Percentiles rank a stretch among this genome's conserved stretches.
phyloP scores from a whole-genome alignment of 2,888 invertebrate species.

The Lysandra bellargus region DNA sequence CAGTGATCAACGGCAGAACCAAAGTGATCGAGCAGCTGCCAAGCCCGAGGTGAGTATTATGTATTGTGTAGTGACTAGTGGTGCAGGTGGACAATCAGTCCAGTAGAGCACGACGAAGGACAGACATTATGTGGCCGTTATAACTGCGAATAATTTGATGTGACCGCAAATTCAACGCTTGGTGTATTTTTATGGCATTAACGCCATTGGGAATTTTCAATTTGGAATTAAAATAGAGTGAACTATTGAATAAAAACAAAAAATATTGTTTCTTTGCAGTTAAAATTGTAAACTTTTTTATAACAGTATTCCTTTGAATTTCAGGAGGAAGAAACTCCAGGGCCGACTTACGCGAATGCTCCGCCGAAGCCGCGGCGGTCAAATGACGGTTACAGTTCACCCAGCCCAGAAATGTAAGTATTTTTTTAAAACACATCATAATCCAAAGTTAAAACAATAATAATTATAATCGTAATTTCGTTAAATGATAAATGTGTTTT shows the following conservation, averaged over 20 bases:
- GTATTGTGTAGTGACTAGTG: slow-evolving; percentile 51
- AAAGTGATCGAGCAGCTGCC: slow-evolving; percentile 62
- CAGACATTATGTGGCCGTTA: slow-evolving; percentile 61
- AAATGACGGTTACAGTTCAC: slow-evolving; percentile 88
- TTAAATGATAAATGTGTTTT: too few relatives aligned
- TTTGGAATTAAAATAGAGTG: not conserved
- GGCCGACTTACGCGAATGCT: slow-evolving; percentile 92
- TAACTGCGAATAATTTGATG: slow-evolving; percentile 61
- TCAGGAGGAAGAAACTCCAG: slow-evolving; percentile 39
- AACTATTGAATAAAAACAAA: not conserved
- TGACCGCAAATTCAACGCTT: slow-evolving; percentile 49
- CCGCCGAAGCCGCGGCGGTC: slow-evolving; percentile 92
- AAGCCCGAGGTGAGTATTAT: slow-evolving; percentile 72
- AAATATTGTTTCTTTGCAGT: not conserved
- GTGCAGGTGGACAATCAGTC: slow-evolving; percentile 66
- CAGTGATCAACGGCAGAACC: slow-evolving; percentile 67
- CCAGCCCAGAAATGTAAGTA: slow-evolving; percentile 84
- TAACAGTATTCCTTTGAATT: not conserved
- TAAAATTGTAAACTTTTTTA: not conserved
- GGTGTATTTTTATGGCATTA: slow-evolving; percentile 5
- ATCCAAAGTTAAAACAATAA: too few relatives aligned
- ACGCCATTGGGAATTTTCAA: not conserved
- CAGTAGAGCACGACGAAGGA: slow-evolving; percentile 73
- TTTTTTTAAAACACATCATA: not conserved
- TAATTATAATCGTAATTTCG: too few relatives aligned